Evolutionary conservation across 1,140 invertebrate species (phyloP), one percentile per base, ranked within the genome.

Genomic region (Chrysopa pallens): DNA sequence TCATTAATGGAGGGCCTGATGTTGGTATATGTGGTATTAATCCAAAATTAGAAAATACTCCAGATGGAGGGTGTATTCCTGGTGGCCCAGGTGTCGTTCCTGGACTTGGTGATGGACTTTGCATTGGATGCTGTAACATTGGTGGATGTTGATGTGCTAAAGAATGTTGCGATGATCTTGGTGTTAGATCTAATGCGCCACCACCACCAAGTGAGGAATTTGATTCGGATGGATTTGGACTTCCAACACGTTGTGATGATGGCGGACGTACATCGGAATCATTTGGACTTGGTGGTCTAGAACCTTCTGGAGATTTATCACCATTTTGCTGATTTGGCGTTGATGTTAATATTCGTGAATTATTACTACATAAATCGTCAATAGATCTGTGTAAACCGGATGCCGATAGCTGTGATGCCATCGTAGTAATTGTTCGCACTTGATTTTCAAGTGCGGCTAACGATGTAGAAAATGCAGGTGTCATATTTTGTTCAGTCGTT

Each of bases 401-500:
- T 56, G 54, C 65, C 49, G 66, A 68, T 55, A 63, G 66, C 52
- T 69, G 64, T 52, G 69, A 66, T 60, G 67, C 66, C 63, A 68
- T 74, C 43, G 75, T 72, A 52, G 66, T 76, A 53, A 77, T 74
- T 42, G 74, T 78, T 58, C 75, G 70, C 49, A 78, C 72, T 64
- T 83, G 76, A 55, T 80, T 77, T 52, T 80, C 78, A 6, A 81
- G 67, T 38, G 80, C 83, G 42, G 80, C 77, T 43, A 87, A 66
- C 27, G 80, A 80, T 0, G 78, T 74, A 3, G 74, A 76, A 58
- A 82, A 83, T 43, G 66, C 71, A 4, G 67, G 59, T 36, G 52
- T 49, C 38, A 48, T 48, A 29, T 54, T 51, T 40, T 59, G 49
- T 43, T 56, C 52, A 4, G 52, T 57, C 29, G 41, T 54, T 36